Evolutionary conservation across 2,113 vertebrate genomes (phyloP).

Genomic region (Progne subis): DNA sequence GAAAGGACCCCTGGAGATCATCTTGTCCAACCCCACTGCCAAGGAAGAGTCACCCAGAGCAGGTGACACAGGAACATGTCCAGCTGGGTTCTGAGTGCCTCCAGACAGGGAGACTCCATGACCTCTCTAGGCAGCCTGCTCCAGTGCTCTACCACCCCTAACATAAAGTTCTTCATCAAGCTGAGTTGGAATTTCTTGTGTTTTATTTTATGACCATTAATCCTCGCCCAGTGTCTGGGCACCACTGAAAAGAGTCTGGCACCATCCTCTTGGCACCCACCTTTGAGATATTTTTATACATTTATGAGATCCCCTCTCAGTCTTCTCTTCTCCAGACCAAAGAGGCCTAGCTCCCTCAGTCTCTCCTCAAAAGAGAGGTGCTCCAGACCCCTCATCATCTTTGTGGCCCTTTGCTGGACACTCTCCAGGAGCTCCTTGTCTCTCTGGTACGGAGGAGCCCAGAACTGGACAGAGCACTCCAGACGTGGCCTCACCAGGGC

Average conservation of each 20-base stretch:
- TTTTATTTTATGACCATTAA: not conserved
- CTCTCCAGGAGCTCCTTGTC: not conserved
- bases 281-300: too few species aligned
- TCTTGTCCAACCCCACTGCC: not conserved
- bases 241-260: not conserved
- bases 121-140: not conserved
- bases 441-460: not conserved
- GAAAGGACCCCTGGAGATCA: not conserved
- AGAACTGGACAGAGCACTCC: too few species aligned
- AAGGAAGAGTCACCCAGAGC: not conserved
- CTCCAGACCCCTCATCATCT: not conserved
- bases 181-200: not conserved
- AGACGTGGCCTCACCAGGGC: too few species aligned
- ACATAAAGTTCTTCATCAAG: not conserved
- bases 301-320: not conserved
- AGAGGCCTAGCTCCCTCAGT: not conserved
- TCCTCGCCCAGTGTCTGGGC: accelerated
- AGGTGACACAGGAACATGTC: not conserved
- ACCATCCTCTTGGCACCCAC: too few species aligned
- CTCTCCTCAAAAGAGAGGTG: not conserved
- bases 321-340: not conserved
- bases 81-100: not conserved
- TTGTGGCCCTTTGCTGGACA: not conserved
- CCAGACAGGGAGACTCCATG: not conserved
- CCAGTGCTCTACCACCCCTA: not conserved